Base-by-base conservation (phyloP, 2,113 vertebrate genomes). In the Pseudopipra pipra region DNA sequence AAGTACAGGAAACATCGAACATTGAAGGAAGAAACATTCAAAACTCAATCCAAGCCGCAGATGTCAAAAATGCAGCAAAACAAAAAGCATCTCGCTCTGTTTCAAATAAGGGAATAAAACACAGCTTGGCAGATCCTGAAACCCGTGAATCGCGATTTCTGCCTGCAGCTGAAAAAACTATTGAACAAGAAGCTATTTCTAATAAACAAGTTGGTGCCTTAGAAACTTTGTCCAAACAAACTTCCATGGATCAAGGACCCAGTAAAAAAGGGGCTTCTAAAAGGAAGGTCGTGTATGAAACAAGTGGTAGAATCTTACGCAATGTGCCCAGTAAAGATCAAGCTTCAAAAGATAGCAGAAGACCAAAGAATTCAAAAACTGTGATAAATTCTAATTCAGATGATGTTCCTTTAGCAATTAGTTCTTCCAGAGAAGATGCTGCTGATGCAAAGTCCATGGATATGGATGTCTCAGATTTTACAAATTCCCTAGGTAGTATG, bases 311-410 rank as follows among this genome's bases (percentile, higher is more conserved):
- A 58, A 19, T 33, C 39, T 49, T 86, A 31, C 83, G 74, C 44
- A 80, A 54, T 83, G 28, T 55, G 46, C 72, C 51, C 33, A 73
- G 25, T 88, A 93, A 95, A 43, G 88, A 93, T 83, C 71, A 77
- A 81, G 37, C 66, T 14, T 79, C 95, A 88, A 97, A 98, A 77
- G 85, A 66, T 2, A 91, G 72, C 27, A 95, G 62, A 81, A 76
- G 74, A 63, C 97, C 91, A 55, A 98, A 97, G 90, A 96, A 81
- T 51, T 54, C 81, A 4, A 98, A 95, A 96, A 89, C 61, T 93
- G 76, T 87, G 54, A 47, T 84, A 82, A 94, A 78, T 63, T 78
- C 93, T n/a, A 58, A 65, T 43, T 96, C 96, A 77, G 94, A 96
- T 70, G 28, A 22, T 70, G 52, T 59, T 81, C 22, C 80, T 90